Evolutionary conservation across 1,140 invertebrate genomes (phyloP).

Genomic region (Brachionus rubens): DNA sequence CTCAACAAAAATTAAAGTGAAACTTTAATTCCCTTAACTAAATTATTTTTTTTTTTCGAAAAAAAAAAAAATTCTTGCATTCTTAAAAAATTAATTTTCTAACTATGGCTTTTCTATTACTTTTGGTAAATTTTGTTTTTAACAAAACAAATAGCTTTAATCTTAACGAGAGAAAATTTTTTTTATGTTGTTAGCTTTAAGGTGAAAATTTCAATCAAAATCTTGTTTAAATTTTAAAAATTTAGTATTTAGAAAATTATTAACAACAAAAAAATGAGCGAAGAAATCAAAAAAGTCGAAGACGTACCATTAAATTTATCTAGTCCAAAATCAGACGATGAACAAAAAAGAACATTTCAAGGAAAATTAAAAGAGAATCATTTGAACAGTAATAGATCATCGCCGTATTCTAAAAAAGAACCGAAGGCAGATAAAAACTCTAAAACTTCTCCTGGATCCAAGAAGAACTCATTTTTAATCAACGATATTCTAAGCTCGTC

Average conservation of each 20-base stretch:
- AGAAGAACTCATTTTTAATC: not conserved
- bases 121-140: constrained; percentile 12
- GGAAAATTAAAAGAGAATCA: constrained; percentile 8
- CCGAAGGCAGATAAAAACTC: not conserved
- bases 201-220: no score
- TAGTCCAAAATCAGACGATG: not conserved
- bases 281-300: constrained; percentile 8
- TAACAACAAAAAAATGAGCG: not conserved
- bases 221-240: not conserved
- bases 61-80: not conserved
- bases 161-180: no score
- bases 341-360: not conserved
- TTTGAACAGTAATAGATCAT: not conserved
- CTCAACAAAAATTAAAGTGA: not conserved
- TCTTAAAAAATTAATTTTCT: constrained; percentile 6
- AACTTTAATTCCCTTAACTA: not conserved
- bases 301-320: not conserved
- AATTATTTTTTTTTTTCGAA: not conserved
- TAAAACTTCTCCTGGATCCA: not conserved
- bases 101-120: constrained; percentile 6
- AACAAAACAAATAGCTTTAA: constrained; percentile 33
- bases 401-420: constrained; percentile 29
- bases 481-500: constrained; percentile 8
- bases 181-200: no score
- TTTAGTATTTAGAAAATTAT: not conserved